Conservation (phyloP, 2,797 vertebrate genomes). For the Lagocephalus sceleratus region DNA sequence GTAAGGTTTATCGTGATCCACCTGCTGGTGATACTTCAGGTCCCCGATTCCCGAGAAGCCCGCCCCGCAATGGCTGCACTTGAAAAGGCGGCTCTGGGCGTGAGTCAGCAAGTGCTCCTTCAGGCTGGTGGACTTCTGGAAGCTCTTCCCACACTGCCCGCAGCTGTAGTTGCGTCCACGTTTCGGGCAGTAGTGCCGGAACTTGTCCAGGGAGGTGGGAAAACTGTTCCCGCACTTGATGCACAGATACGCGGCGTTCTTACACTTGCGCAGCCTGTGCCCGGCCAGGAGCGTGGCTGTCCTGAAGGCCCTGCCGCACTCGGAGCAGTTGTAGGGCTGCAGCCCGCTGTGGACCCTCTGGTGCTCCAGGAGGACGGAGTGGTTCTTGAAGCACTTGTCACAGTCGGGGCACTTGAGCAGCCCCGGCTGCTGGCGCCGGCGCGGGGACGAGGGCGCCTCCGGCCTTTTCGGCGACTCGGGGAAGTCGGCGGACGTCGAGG, state of each 20-base stretch:
- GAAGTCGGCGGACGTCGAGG: constrained; percentile 68
- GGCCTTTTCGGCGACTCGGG: constrained; percentile 61
- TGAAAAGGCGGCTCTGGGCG: constrained; percentile 68
- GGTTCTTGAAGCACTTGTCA: constrained; percentile 70
- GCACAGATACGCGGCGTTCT: constrained; percentile 72
- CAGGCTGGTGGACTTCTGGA: constrained; percentile 65
- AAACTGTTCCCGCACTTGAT: constrained; percentile 75
- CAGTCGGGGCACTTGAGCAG: constrained; percentile 67
- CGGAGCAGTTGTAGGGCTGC: constrained; percentile 72
- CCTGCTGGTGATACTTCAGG: constrained; percentile 72
- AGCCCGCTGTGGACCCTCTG: constrained; percentile 67
- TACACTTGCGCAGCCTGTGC: constrained; percentile 71
- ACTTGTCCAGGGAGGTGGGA: constrained; percentile 71
- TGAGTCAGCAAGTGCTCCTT: constrained; percentile 72
- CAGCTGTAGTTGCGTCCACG: constrained; percentile 59
- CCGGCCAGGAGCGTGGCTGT: constrained; percentile 72
- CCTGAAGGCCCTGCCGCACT: constrained; percentile 70
- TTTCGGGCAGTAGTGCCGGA: constrained; percentile 71
- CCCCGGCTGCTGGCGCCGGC: constrained; percentile 45
- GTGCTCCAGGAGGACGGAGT: constrained; percentile 69
- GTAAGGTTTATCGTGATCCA: constrained; percentile 73
- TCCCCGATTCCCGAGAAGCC: constrained; percentile 73
- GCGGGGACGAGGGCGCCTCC: constrained; percentile 41
- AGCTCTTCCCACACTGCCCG: constrained; percentile 65
- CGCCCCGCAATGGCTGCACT: constrained; percentile 71